Evolutionary conservation across 2,888 invertebrate genomes (phyloP).

Genomic region (Lepetodrilus schrolli): DNA sequence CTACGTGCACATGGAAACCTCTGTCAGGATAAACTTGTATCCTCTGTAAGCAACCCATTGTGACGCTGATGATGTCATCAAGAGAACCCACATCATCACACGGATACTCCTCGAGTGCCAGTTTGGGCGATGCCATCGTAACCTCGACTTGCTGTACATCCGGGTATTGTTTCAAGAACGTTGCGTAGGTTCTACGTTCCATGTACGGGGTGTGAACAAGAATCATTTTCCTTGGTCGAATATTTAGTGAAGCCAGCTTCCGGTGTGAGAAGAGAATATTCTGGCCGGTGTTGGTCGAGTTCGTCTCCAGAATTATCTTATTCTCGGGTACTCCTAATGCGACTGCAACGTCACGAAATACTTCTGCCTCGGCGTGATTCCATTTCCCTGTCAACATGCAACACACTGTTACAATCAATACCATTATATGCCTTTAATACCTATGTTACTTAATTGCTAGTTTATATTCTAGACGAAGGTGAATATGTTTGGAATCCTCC

Average conservation of each 20-base stretch:
- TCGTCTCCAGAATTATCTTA: constrained; percentile 56
- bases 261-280: constrained; percentile 60
- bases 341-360: constrained; percentile 58
- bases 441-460: background rate
- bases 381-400: constrained; percentile 50
- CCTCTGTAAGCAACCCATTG: constrained; percentile 61
- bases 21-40: constrained; percentile 56
- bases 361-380: constrained; percentile 61
- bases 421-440: background rate
- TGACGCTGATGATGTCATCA: constrained; percentile 51
- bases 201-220: constrained; percentile 69
- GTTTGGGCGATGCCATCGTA: constrained; percentile 62
- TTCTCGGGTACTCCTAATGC: constrained; percentile 56
- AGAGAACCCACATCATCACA: constrained; percentile 50
- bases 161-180: constrained; percentile 69
- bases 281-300: constrained; percentile 67
- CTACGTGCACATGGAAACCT: constrained; percentile 62
- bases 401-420: too few relatives aligned
- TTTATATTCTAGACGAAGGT: background rate
- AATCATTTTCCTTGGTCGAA: constrained; percentile 47
- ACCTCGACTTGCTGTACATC: constrained; percentile 44
- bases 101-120: constrained; percentile 57
- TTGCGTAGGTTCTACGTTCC: constrained; percentile 65
- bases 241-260: constrained; percentile 39
- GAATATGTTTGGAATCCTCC: too few relatives aligned